phyloP scores from a whole-genome alignment of 1,140 invertebrate genomes.

The Apocrypta bakeri region DNA sequence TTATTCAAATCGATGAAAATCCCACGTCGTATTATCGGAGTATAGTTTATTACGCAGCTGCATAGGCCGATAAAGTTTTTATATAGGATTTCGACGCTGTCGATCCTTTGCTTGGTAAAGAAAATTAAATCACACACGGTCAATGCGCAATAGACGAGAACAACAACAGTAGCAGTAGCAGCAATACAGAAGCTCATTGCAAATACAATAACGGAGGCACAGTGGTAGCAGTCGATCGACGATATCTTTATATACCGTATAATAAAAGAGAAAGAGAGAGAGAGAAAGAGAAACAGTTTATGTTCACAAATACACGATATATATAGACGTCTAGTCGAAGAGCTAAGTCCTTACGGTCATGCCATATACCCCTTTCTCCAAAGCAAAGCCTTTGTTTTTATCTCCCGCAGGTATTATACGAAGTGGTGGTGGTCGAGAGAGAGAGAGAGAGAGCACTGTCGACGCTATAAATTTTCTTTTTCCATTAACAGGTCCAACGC shows the following conservation, averaged over 20 bases:
- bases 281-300: background rate
- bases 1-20: conserved; percentile 12
- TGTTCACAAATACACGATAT: background rate
- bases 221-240: background rate
- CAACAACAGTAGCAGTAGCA: too few relatives aligned
- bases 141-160: too few relatives aligned
- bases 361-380: background rate
- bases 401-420: conserved; percentile 43
- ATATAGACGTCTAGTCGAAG: background rate
- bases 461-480: conserved; percentile 48
- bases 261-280: too few relatives aligned
- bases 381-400: conserved; percentile 44
- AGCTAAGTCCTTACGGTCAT: background rate
- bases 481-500: conserved; percentile 48
- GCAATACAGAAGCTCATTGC: background rate
- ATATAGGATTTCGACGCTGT: background rate
- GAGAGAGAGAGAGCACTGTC: background rate
- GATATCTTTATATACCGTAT: background rate
- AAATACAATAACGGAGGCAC: conserved; percentile 17
- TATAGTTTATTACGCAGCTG: background rate
- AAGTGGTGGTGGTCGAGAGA: background rate
- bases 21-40: background rate
- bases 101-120: background rate
- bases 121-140: background rate
- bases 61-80: background rate